Evolutionary conservation across 1,140 invertebrate species (phyloP).

Genomic region (Trichonephila inaurata): DNA sequence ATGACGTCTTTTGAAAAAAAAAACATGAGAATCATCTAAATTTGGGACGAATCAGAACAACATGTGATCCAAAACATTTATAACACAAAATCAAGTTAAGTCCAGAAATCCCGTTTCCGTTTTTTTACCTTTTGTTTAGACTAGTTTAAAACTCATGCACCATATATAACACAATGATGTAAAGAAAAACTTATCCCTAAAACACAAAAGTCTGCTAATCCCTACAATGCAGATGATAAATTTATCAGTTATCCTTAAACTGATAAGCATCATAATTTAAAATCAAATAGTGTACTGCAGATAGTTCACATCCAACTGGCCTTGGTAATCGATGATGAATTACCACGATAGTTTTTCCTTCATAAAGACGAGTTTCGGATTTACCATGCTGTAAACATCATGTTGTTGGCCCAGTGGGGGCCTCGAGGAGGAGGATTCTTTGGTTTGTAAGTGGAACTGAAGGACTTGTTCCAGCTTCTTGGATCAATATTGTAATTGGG

Average conservation of each 20-base stretch:
- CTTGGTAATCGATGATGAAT: neutral
- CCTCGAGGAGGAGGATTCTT: neutral
- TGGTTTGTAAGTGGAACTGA: constrained; percentile 38
- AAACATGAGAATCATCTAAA: neutral
- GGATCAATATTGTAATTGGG: constrained; percentile 66
- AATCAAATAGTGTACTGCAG: neutral
- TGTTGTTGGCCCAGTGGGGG: constrained; percentile 60
- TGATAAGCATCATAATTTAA: neutral
- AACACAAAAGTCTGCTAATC: too few relatives aligned
- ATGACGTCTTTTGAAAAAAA: too few relatives aligned
- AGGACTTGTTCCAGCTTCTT: constrained; percentile 58
- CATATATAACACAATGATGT: neutral
- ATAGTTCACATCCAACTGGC: neutral
- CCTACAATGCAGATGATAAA: neutral
- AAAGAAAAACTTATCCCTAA: neutral
- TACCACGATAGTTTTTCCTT: neutral
- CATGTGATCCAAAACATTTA: neutral
- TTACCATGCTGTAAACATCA: constrained; percentile 67
- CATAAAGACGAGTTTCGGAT: neutral
- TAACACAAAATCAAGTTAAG: neutral
- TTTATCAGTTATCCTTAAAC: neutral
- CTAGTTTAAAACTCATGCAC: neutral
- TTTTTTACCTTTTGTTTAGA: neutral
- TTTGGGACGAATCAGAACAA: neutral
- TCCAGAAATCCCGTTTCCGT: neutral